Evolutionary conservation across 2,888 invertebrate genomes (phyloP).

Genomic region (Hyposoter dolosus): DNA sequence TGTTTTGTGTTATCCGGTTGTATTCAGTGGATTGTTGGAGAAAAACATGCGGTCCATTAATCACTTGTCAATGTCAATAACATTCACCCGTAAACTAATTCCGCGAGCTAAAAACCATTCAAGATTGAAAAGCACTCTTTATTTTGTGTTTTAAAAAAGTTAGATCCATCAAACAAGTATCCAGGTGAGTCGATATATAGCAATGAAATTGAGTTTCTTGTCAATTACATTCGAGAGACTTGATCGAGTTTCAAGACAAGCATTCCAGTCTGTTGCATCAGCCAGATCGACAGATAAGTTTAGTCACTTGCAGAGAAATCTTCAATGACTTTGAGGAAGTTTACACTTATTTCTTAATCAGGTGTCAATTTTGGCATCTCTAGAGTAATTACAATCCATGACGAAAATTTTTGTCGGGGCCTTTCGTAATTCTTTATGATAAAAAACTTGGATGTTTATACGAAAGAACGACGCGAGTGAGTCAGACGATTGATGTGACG

Average conservation of each 20-base stretch:
- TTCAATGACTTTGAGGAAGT: too few relatives aligned
- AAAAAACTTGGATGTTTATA: too few relatives aligned
- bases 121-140: neutral
- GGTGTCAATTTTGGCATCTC: too few relatives aligned
- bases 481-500: too few relatives aligned
- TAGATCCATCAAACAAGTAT: neutral
- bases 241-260: neutral
- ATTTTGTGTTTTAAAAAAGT: neutral
- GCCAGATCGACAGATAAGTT: too few relatives aligned
- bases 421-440: too few relatives aligned
- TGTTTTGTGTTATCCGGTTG: neutral
- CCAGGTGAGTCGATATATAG: neutral
- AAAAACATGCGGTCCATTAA: constrained; percentile 35
- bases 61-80: constrained; percentile 13
- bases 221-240: constrained; percentile 7
- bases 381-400: too few relatives aligned
- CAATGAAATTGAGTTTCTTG: neutral
- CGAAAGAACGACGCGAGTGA: too few relatives aligned
- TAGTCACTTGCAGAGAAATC: too few relatives aligned
- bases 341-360: too few relatives aligned
- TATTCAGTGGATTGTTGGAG: neutral
- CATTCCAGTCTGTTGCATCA: neutral
- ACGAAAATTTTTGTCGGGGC: too few relatives aligned
- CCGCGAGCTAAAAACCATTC: neutral
- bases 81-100: neutral